phyloP scores from a whole-genome alignment of 2,797 vertebrate species.

The Chromobotia macracanthus region DNA sequence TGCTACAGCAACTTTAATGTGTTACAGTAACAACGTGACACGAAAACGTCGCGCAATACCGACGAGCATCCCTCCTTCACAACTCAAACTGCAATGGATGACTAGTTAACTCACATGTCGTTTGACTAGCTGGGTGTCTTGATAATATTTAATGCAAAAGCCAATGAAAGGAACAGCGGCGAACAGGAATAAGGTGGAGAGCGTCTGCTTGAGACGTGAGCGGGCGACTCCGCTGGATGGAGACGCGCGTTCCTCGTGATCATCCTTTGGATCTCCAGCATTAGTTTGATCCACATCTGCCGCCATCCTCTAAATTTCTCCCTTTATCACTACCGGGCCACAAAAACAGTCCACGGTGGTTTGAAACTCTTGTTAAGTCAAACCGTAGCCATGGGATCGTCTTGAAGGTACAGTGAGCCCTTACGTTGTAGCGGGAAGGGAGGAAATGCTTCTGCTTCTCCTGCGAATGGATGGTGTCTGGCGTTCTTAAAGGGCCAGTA shows the following conservation, averaged over 20 bases:
- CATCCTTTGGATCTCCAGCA: conserved; percentile 26
- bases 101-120: conserved; percentile 75
- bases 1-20: no score
- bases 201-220: conserved; percentile 56
- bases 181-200: conserved; percentile 71
- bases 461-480: conserved; percentile 68
- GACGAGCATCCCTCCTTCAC: conserved; percentile 20
- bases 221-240: conserved; percentile 31
- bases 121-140: conserved; percentile 72
- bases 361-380: background rate
- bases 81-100: background rate
- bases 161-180: conserved; percentile 75
- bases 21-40: background rate
- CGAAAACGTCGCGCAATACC: background rate
- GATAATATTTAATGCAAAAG: conserved; percentile 77
- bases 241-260: conserved; percentile 52
- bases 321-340: background rate
- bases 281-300: conserved; percentile 75
- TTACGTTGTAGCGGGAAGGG: conserved; percentile 23
- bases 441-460: conserved; percentile 15
- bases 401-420: conserved; percentile 22
- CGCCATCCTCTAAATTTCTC: conserved; percentile 69
- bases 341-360: background rate
- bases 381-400: background rate
- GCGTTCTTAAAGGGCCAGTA: conserved; percentile 69